phyloP scores from a whole-genome alignment of 2,113 vertebrate genomes.

The Oceanodroma tethys region DNA sequence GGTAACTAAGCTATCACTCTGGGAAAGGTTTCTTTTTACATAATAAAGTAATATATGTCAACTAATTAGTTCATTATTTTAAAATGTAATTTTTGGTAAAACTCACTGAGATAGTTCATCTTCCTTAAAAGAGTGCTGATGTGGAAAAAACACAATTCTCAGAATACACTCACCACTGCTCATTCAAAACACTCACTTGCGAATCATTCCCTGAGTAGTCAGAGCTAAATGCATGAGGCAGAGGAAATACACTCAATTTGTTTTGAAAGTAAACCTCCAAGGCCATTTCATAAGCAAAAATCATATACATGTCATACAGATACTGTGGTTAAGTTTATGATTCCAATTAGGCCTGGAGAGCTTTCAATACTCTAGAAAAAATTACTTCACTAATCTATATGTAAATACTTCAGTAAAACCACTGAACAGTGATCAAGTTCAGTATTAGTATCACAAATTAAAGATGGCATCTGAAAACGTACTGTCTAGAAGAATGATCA shows the following conservation, averaged over 20 bases:
- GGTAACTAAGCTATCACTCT: conserved; percentile 14
- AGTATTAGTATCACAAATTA: conserved; percentile 74
- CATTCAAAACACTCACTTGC: conserved; percentile 18
- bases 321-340: conserved; percentile 62
- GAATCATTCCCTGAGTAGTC: not conserved
- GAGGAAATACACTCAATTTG: conserved; percentile 43
- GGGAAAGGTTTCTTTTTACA: conserved; percentile 35
- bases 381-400: conserved; percentile 66
- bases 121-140: conserved; percentile 47
- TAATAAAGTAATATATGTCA: conserved; percentile 60
- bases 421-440: conserved; percentile 70
- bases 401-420: conserved; percentile 75
- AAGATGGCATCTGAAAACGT: conserved; percentile 64
- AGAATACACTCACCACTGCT: not conserved
- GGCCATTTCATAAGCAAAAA: conserved; percentile 65
- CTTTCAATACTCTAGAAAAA: conserved; percentile 58
- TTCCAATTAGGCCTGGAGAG: conserved; percentile 64
- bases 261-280: conserved; percentile 60
- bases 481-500: conserved; percentile 65
- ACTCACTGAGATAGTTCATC: conserved; percentile 48
- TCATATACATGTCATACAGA: conserved; percentile 57
- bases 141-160: conserved; percentile 51
- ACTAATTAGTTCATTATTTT: conserved; percentile 70
- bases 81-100: conserved; percentile 42
- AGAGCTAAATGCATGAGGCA: conserved; percentile 12